Percentiles rank a stretch among this genome's conserved stretches.
These are phyloP conservation scores for Phalacrocorax brasilianus DNA, from an alignment of 2,113 vertebrate genomes.

Conservation along the genomic window DNA sequence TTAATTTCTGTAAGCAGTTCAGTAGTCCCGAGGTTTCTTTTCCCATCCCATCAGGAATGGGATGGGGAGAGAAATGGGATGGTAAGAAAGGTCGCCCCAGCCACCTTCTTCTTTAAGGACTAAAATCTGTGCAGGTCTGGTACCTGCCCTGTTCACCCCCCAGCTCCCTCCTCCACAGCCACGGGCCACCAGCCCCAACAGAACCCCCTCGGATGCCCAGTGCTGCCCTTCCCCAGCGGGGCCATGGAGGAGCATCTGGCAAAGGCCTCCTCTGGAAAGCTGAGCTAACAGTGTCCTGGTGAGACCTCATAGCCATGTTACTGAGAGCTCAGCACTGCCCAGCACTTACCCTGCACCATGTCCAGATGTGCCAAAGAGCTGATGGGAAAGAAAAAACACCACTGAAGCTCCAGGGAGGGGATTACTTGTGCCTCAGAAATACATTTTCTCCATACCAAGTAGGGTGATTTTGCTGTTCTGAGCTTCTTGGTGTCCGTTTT, in stretches of 20 bases:
- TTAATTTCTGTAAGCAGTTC: background rate
- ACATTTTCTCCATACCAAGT: background rate
- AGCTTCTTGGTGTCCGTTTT: background rate
- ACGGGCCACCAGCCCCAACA: background rate
- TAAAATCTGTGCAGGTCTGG: background rate
- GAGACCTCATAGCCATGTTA: accelerated
- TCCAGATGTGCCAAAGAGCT: background rate
- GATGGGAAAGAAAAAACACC: background rate
- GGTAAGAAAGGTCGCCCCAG: background rate
- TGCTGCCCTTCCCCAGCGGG: background rate
- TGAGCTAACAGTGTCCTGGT: accelerated
- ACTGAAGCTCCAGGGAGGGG: background rate
- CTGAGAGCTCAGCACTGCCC: background rate
- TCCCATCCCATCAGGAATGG: background rate
- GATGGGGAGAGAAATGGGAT: background rate
- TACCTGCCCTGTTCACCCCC: background rate
- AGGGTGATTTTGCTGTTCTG: background rate
- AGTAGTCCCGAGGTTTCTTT: background rate
- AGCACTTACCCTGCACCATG: background rate
- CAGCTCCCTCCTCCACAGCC: background rate
- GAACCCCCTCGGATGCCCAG: accelerated
- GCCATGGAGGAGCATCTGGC: background rate
- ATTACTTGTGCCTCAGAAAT: background rate
- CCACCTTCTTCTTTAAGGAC: background rate
- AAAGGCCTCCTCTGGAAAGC: background rate